Percentiles rank a stretch among this genome's conserved stretches.
These are phyloP conservation scores for Astreopora myriophthalma DNA, from an alignment of 64 coral and sea anemone genomes.

Conservation along the genomic window DNA sequence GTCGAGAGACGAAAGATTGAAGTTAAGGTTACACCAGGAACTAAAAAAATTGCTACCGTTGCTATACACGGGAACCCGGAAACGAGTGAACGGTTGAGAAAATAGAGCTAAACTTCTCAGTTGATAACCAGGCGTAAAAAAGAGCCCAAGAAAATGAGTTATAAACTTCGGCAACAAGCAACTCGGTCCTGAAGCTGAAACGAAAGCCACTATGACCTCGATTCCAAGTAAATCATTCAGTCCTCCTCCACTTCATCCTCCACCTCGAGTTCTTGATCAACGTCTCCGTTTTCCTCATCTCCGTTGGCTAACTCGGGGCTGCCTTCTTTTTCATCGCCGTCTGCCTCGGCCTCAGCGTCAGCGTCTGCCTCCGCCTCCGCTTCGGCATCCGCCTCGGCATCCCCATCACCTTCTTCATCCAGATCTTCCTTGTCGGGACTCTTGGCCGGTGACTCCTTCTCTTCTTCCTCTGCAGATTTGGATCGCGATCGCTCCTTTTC, in stretches of 20 bases:
- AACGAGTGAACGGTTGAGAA: no score
- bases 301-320: conserved; percentile 76
- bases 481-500: conserved; percentile 68
- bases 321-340: conserved; percentile 71
- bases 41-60: no score
- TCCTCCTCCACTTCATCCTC: conserved; percentile 47
- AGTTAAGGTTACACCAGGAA: no score
- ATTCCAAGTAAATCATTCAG: not conserved
- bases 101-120: no score
- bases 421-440: conserved; percentile 41
- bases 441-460: conserved; percentile 45
- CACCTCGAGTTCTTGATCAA: conserved; percentile 36
- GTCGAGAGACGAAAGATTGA: no score
- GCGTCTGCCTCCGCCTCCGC: conserved; percentile 28
- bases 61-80: no score
- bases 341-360: conserved; percentile 29
- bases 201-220: not conserved
- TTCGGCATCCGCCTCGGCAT: conserved; percentile 9
- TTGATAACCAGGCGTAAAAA: no score
- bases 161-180: not conserved
- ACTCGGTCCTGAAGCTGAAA: no score
- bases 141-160: no score
- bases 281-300: conserved; percentile 59
- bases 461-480: conserved; percentile 51
- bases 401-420: conserved; percentile 51